Conservation (phyloP, 2,113 vertebrate species). For the Burhinus oedicnemus region DNA sequence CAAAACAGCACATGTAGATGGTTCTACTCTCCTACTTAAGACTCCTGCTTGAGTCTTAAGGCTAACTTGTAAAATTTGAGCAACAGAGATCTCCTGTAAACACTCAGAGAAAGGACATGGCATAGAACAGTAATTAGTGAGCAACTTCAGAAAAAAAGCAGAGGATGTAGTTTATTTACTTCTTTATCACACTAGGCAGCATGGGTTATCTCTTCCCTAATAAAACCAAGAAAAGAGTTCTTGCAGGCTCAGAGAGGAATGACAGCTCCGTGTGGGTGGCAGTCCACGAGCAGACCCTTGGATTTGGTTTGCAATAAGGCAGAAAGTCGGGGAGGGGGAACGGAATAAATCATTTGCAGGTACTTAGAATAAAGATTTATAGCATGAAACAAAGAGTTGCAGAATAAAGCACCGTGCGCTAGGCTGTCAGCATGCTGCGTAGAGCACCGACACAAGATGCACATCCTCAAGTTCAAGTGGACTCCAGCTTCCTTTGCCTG, state of each 20-base stretch:
- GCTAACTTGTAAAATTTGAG: background rate
- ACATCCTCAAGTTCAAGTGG: background rate
- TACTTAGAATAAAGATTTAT: background rate
- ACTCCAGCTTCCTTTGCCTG: accelerated
- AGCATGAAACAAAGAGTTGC: background rate
- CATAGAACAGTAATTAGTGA: background rate
- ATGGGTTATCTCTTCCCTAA: background rate
- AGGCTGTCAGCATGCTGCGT: background rate
- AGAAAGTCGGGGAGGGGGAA: background rate
- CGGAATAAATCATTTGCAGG: background rate
- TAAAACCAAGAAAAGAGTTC: background rate
- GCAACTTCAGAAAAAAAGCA: background rate
- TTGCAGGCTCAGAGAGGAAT: background rate
- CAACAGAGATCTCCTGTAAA: background rate
- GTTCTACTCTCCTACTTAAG: background rate
- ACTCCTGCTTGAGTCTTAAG: background rate
- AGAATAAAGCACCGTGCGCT: background rate
- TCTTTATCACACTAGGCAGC: background rate
- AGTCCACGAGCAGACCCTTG: background rate
- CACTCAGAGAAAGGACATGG: background rate
- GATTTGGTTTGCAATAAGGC: background rate
- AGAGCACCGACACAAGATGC: background rate
- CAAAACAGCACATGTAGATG: background rate
- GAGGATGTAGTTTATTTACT: background rate
- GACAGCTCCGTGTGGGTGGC: accelerated